Percentiles rank a stretch among this genome's conserved stretches.
phyloP scores from a whole-genome alignment of 2,113 vertebrate species.

The Anoplopoma fimbria region DNA sequence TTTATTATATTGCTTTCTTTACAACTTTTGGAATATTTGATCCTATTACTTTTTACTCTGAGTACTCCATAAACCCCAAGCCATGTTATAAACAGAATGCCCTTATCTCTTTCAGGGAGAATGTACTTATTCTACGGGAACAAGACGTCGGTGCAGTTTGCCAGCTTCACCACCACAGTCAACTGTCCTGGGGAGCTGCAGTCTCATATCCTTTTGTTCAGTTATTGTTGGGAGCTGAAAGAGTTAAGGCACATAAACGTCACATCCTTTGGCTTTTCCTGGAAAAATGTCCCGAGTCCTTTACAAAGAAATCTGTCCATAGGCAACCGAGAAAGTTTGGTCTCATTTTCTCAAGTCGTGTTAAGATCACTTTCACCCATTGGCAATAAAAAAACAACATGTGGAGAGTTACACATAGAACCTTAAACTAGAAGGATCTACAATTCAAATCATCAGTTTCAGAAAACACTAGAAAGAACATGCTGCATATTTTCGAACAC shows the following conservation, averaged over 20 bases:
- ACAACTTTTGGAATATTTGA: no score
- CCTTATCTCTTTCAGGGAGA: conserved; percentile 82
- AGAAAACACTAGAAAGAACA: neutral
- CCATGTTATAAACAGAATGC: neutral
- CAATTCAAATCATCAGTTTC: neutral
- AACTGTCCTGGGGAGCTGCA: conserved; percentile 90
- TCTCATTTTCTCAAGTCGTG: neutral
- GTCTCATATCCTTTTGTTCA: conserved; percentile 88
- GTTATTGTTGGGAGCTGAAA: no score
- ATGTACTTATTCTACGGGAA: conserved; percentile 97
- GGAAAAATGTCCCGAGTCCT: no score
- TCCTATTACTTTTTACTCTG: no score
- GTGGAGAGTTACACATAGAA: neutral
- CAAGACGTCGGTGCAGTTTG: conserved; percentile 94
- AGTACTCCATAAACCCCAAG: neutral
- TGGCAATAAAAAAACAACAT: neutral
- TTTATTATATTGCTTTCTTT: no score
- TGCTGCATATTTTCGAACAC: neutral
- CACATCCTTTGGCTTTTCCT: neutral
- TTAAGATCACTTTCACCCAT: neutral
- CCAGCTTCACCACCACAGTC: conserved; percentile 89
- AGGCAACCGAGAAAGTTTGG: no score
- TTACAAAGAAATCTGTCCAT: neutral
- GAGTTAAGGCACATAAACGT: no score
- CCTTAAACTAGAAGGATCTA: neutral